Evolutionary conservation across 2,113 vertebrate genomes (phyloP).

Genomic region (Ceyx melanurus): DNA sequence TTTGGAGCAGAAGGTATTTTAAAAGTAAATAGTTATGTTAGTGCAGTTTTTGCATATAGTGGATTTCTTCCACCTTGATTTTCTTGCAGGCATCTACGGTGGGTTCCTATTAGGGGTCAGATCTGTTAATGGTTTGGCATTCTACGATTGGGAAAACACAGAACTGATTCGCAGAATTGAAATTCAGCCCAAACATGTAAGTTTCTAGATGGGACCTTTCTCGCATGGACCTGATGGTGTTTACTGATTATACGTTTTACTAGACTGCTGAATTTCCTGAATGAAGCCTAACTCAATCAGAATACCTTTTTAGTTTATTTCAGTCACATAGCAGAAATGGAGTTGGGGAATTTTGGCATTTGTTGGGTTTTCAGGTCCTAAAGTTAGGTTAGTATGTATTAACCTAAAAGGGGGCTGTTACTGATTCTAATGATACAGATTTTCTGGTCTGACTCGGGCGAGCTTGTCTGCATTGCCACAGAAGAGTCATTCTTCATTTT

Average conservation of each 20-base stretch:
- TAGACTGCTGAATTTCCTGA: neutral
- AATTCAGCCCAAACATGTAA: constrained; percentile 97
- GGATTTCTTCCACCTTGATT: neutral
- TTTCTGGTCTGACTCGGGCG: constrained; percentile 99
- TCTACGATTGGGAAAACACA: constrained; percentile 98
- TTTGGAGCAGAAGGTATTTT: constrained; percentile 96
- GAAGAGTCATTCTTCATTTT: constrained; percentile 99
- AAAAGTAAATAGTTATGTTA: neutral
- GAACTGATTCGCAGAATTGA: constrained; percentile 96
- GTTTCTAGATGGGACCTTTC: neutral
- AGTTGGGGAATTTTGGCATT: accelerated
- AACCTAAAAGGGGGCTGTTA: neutral
- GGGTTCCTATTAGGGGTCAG: constrained; percentile 94
- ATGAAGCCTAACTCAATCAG: neutral
- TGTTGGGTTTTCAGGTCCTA: neutral
- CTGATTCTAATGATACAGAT: constrained; percentile 79
- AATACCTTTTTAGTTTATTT: neutral
- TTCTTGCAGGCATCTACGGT: constrained; percentile 89
- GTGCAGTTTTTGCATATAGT: neutral
- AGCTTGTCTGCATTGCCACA: constrained; percentile 97
- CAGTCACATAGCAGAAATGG: neutral
- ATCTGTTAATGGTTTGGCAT: constrained; percentile 94
- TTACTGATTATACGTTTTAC: neutral
- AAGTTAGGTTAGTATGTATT: neutral
- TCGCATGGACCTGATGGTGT: neutral